A percentile compares a stretch with the other conserved stretches of the same genome.
Evolutionary conservation across 2,888 invertebrate genomes (phyloP).

Genomic region (Standfussiana lucernea): DNA sequence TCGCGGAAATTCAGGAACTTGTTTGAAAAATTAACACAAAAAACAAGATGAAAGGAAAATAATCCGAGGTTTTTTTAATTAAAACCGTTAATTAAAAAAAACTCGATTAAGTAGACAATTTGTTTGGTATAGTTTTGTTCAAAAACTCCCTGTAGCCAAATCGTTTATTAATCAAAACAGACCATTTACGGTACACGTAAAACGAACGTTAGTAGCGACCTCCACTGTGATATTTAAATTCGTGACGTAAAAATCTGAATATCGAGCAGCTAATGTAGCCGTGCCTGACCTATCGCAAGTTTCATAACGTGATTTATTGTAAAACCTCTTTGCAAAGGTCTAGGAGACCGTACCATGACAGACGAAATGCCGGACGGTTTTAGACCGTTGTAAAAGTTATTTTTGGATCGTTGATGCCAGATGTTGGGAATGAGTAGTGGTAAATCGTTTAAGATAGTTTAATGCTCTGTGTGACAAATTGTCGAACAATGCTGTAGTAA

Average conservation of each 20-base stretch:
- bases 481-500: neutral
- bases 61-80: constrained; percentile 21
- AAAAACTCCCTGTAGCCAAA: neutral
- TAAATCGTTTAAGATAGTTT: constrained; percentile 40
- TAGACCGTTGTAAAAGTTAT: constrained; percentile 43
- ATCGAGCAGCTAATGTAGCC: constrained; percentile 55
- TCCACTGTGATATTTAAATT: constrained; percentile 53
- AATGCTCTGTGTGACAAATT: constrained; percentile 24
- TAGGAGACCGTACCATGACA: constrained; percentile 33
- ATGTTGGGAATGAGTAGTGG: constrained; percentile 40
- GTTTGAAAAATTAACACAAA: constrained; percentile 25
- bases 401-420: constrained; percentile 46
- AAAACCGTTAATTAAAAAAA: constrained; percentile 13
- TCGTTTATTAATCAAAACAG: constrained; percentile 22
- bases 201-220: constrained; percentile 43
- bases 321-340: constrained; percentile 49
- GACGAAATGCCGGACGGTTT: constrained; percentile 40
- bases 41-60: constrained; percentile 15
- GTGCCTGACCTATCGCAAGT: constrained; percentile 65
- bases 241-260: constrained; percentile 61
- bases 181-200: constrained; percentile 24
- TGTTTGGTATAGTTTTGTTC: neutral
- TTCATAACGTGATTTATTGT: constrained; percentile 61
- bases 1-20: constrained; percentile 1
- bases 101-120: neutral